These are phyloP conservation scores for Drosophila mettleri DNA, from an alignment of 2,888 invertebrate species.

Conservation along the genomic window DNA sequence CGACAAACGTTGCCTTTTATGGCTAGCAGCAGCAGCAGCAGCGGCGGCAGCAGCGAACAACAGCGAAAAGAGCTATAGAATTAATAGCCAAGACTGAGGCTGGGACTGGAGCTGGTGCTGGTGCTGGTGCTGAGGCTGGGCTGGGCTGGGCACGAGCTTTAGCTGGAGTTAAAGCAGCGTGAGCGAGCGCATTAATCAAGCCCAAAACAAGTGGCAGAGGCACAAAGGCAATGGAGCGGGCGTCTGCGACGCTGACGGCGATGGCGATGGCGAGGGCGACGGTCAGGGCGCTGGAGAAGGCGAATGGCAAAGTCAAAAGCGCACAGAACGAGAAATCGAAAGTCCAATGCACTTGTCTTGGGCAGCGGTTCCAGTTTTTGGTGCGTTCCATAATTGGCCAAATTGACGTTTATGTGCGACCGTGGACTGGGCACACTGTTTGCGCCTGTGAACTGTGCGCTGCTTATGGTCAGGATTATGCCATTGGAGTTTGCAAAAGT, in stretches of 20 bases:
- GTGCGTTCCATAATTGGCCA: conserved; percentile 75
- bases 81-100: conserved; percentile 65
- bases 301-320: conserved; percentile 15
- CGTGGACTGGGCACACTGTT: conserved; percentile 38
- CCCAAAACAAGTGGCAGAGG: conserved; percentile 69
- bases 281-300: conserved; percentile 18
- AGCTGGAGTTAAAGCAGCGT: conserved; percentile 44
- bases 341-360: conserved; percentile 74
- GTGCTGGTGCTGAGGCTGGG: too few relatives aligned
- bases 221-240: conserved; percentile 26
- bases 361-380: conserved; percentile 44
- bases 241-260: conserved; percentile 9
- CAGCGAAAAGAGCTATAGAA: conserved; percentile 56
- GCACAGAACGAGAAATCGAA: conserved; percentile 67
- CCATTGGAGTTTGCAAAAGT: conserved; percentile 58
- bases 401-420: conserved; percentile 76
- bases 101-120: conserved; percentile 28
- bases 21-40: conserved; percentile 49
- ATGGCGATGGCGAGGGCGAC: conserved; percentile 13
- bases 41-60: conserved; percentile 19
- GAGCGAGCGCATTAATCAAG: conserved; percentile 72
- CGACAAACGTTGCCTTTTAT: conserved; percentile 77
- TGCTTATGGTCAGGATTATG: conserved; percentile 67
- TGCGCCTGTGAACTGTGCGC: conserved; percentile 24
- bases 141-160: conserved; percentile 63